Evolutionary conservation across 2,797 vertebrate species (phyloP), one percentile per base, ranked within the genome.

Genomic region (Muscicapa striata): DNA sequence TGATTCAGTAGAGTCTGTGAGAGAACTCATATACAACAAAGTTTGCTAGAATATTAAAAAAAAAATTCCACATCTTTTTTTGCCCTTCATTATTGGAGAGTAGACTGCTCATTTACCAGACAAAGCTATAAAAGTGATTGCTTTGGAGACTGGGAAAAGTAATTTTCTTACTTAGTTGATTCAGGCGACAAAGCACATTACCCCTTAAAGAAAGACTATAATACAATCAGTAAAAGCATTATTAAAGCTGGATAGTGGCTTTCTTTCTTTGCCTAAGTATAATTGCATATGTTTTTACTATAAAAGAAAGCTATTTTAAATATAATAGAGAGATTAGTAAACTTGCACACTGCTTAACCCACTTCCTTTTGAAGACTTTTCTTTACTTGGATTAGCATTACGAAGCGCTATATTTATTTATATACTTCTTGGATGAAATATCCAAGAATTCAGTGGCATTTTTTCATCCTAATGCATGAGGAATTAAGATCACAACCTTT

Each of bases 141-240:
- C 73, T 95, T 69, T 66, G 48, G 75, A 78, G 59, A 89, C 22
- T 87, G 66, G 70, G 34, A 85, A 82, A 94, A 92, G 80, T 82
- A 87, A 94, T 96, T 94, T 96, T 90, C 91, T 73, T 58, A 61
- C 87, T 75, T 43, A 84, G 73, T 51, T 93, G 84, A 82, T 86
- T 70, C 10, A 40, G 59, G 59, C 11, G 0, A 93, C 77, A 95
- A 91, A 91, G 70, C 41, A 61, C 70, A 94, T 91, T 79, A 80
- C 41, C 2, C 1, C 89, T 88, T 86, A 73, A 93, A 93, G 80
- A 40, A 82, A 61, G 45, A 79, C 76, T 78, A 15, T 20, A 94
- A 91, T 22, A 45, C 24, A 79, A 52, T 74, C 85, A 94, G 70
- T 52, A 70, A 94, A 69, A 87, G 19, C 61, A 79, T 57, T 90